Base-by-base conservation (phyloP, 2,797 vertebrate species). In the Eupleurogrammus muticus region DNA sequence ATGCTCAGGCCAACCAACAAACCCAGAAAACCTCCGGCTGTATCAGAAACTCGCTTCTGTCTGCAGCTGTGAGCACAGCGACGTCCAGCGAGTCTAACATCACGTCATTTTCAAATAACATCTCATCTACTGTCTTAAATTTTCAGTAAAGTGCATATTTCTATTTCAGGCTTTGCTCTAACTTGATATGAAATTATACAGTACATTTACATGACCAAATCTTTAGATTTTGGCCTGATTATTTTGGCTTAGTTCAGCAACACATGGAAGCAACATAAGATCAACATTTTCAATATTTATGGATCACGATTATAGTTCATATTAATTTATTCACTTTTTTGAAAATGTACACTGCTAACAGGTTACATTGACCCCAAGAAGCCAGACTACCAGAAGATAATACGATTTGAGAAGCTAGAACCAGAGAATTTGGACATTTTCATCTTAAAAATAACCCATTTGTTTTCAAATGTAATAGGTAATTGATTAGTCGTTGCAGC, bases 11-110 rank as follows among this genome's bases (percentile, higher is more conserved):
- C 44, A 1, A 76, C 66, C 70, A 79, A 79, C 61, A 74, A 73
- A 78, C 60, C 69, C 38, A 54, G 56, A 74, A 74, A 83, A 80
- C 66, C 74, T 77, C 75, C 66, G 24, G 48, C 14, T 52, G n/a
- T 42, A 58, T 64, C 51, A 32, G 64, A 61, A 60, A 51, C 24
- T n/a, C 46, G 12, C 44, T 70, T 35, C 47, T 53, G 21, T n/a
- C 38, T 73, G 60, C 54, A 51, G 58, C 58, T 67, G 20, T 2
- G 52, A 49, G 59, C 23, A 36, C 21, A 51, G 19, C 6, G 3
- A 36, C 5, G 5, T 52, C 42, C 11, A 57, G 28, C 21, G 32
- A 40, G 40, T 61, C 32, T 62, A 21, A 28, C 13, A 36, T 53
- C 5, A 13, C 47, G 44, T 23, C 34, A 21, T 60, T 7, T 24